Base-by-base conservation (phyloP, 1,140 invertebrate species). In the Stratiolaelaps scimitus region DNA sequence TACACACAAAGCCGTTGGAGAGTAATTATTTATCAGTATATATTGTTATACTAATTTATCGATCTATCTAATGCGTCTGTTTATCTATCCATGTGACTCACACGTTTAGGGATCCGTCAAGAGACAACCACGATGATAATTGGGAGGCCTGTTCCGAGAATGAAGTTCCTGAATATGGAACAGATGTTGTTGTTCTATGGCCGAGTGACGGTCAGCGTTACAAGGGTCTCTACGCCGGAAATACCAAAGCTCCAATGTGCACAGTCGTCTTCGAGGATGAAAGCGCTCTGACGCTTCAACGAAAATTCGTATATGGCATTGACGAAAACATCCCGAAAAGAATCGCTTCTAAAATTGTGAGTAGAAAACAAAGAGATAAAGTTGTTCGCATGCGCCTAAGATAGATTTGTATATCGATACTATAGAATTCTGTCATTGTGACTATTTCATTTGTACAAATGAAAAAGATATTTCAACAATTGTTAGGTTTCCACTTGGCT, bases 241-340 rank as follows among this genome's bases (percentile, higher is more conserved):
- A 43, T 7, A 43, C 29, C 15, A 56, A 65, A 30, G 65, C 56
- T 44, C 45, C 56, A 56, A 29, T 68, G 13, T 65, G 48, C n/a
- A 60, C 60, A 45, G 67, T 68, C 10, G 64, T 66, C 46, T 68
- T 65, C 47, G 67, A 68, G 19, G 67, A 68, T 10, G 43, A 64
- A 34, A 44, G 56, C 47, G 66, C 66, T 56, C 64, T 66, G 23
- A 48, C 67, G 26, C 45, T 53, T 7, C 64, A 23, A 7, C 65
- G 65, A 64, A 64, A 60, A 64, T 67, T 26, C 64, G 43, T 65
- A 65, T 17, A 64, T 64, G 30, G 66, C 46, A 34, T 29, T 46
- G 40, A 68, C 67, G 10, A 64, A 53, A 28, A 40, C 64, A 30
- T 68, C 64, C 44, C 53, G 20, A 60, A 60, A 60, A n/a, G 53